Base-by-base conservation (phyloP, 2,113 vertebrate genomes). In the Gasterosteus aculeatus region DNA sequence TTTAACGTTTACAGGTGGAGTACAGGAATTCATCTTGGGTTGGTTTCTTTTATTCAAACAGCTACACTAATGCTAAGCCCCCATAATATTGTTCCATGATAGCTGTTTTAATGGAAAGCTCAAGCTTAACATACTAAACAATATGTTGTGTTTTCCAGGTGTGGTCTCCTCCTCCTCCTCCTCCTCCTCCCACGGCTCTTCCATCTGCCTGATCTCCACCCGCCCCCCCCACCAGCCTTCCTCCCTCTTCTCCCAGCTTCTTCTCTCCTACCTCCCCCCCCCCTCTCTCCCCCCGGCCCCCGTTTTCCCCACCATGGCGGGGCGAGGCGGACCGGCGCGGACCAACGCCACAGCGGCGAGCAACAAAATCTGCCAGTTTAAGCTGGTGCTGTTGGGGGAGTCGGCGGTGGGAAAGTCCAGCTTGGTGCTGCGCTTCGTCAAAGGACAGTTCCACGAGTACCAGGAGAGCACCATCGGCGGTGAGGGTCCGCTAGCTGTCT, bases 391-490 rank as follows among this genome's bases (percentile, higher is more conserved):
- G 12, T 19, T 99, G 85, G 98, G 98, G 4, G 98, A 99, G 72
- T 99, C 97, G 0, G 98, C 98, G 0, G 98, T 99, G 85, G 98
- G 98, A 53, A 99, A 99, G 81, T 99, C 98, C 92, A 99, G 98
- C 92, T 93, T 99, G 0, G 98, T 99, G 16, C 95, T 99, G 89
- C 98, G 98, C 91, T 99, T 99, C 0, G 98, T 99, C 81, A 99
- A 99, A 92, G 98, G 98, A 70, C 98, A 99, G 86, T 99, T 99
- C 88, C 98, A 99, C 0, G 98, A 99, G 88, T 99, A 97, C 90
- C 98, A 99, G 92, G 98, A 99, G 94, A 99, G 98, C 95, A 99
- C 98, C 19, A 99, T 99, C 0, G 98, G 98, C 95, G 98, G 98
- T 99, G 90, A 94, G 95, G 47, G 19, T 1, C 22, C 22, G 22